A percentile compares a stretch with the other conserved stretches of the same genome.
These are phyloP conservation scores for Dugesia japonica DNA, from an alignment of 2,888 invertebrate genomes.

Conservation along the genomic window DNA sequence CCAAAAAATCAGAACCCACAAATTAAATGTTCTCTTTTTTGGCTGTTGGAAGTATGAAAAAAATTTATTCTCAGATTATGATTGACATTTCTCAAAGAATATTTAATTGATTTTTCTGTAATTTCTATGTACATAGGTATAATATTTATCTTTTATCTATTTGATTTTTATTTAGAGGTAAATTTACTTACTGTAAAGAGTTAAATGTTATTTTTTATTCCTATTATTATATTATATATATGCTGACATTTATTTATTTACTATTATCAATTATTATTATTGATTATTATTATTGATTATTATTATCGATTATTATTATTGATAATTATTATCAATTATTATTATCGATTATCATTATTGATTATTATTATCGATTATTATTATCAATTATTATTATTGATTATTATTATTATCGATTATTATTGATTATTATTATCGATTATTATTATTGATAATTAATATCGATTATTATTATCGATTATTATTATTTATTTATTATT, in stretches of 20 bases:
- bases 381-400: no score
- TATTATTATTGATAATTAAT: no score
- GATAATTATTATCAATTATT: no score
- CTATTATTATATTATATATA: neutral
- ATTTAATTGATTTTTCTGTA: neutral
- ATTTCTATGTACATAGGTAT: neutral
- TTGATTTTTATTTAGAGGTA: conserved; percentile 1
- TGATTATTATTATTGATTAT: no score
- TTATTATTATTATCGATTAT: no score
- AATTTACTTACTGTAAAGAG: neutral
- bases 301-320: no score
- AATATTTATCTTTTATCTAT: neutral
- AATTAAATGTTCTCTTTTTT: neutral
- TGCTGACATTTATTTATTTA: neutral
- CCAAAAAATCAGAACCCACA: neutral
- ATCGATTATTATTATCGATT: no score
- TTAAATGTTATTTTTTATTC: neutral
- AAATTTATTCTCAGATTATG: no score
- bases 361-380: no score
- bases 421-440: no score
- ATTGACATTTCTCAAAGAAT: neutral
- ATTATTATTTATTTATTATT: neutral
- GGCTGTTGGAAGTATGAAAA: neutral
- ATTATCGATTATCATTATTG: no score
- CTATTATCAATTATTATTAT: neutral